Base-by-base conservation (phyloP, 2,797 vertebrate genomes). In the Periparus ater region DNA sequence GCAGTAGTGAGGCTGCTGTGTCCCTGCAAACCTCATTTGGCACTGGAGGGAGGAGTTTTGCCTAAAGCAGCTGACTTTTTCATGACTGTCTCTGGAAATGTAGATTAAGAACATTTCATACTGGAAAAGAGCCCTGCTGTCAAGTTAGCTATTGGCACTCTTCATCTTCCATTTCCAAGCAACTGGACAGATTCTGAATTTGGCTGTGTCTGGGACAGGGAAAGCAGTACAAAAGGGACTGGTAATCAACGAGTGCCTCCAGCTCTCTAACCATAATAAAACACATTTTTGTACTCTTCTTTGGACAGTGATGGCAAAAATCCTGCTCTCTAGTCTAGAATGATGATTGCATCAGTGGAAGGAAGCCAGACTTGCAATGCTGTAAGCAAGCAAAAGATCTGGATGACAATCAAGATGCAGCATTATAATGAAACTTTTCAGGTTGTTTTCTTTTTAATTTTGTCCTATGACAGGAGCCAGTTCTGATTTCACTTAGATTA, bases 41-140 rank as follows among this genome's bases (percentile, higher is more conserved):
- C 73, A 19, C 19, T 40, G 48, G 66, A 89, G 34, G 55, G 48
- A 89, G 48, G 63, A 93, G 55, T 30, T 90, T 73, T 86, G 85
- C 61, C 50, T 79, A 51, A 60, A 88, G 85, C 79, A 86, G 77
- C 58, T 92, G 76, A 81, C 73, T 88, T 93, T 62, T 66, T 44
- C 76, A 40, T 51, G 60, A 48, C 72, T 83, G 27, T 67, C 60
- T 73, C 88, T 92, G 67, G 95, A 89, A 93, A 84, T 81, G 74
- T 36, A 93, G 94, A 60, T 88, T 90, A 94, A 90, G 89, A 94
- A 76, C 77, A 63, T 73, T 82, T 81, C 67, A 90, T n/a, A 45
- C 53, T 93, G 91, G 77, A 84, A 88, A 78, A 93, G 79, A 72
- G 21, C 63, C 76, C 60, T 61, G 55, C 80, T 88, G 73, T 81